phyloP scores from a whole-genome alignment of 2,797 vertebrate species.

The Ptychobarbus kaznakovi region DNA sequence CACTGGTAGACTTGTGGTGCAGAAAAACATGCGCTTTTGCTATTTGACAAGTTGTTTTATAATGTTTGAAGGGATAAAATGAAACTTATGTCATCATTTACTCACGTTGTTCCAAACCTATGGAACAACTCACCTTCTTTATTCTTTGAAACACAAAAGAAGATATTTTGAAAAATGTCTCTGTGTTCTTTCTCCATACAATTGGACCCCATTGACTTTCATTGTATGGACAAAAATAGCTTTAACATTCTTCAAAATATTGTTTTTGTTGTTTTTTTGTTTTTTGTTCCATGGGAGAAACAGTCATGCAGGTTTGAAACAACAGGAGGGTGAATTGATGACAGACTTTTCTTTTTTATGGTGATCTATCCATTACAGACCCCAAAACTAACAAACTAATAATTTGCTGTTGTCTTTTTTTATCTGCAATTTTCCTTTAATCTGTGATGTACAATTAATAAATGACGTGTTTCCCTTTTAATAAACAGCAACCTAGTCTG shows the following conservation, averaged over 20 bases:
- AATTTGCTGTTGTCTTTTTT: not conserved
- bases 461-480: slow-evolving; percentile 1
- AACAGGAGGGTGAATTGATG: not conserved
- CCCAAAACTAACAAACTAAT: not conserved
- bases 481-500: slow-evolving; percentile 3
- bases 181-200: no score
- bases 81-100: not conserved
- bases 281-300: not conserved
- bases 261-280: not conserved
- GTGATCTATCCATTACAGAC: not conserved
- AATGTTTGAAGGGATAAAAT: not conserved
- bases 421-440: not conserved
- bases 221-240: not conserved
- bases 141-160: not conserved
- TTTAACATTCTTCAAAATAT: not conserved
- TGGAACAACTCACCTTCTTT: not conserved
- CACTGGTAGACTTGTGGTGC: slow-evolving; percentile 43
- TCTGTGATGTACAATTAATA: slow-evolving; percentile 5
- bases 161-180: not conserved
- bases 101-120: not conserved
- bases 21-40: slow-evolving; percentile 29
- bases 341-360: not conserved
- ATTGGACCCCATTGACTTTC: not conserved
- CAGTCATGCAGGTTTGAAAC: not conserved
- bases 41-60: slow-evolving; percentile 3